Evolutionary conservation across 2,113 vertebrate species (phyloP).

Genomic region (Crypturellus undulatus): DNA sequence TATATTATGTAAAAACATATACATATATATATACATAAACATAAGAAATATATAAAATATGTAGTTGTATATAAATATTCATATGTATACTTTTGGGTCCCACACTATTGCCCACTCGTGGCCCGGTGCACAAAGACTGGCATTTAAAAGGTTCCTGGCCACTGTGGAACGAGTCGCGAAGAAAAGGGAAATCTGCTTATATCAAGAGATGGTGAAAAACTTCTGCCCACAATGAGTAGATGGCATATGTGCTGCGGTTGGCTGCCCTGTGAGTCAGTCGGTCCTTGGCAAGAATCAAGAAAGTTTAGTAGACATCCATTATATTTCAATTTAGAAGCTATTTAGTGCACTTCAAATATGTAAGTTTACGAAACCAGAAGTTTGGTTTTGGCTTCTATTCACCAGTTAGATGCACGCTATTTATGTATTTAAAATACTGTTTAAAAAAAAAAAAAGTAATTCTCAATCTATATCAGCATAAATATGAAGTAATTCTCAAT

Average conservation of each 20-base stretch:
- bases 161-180: not conserved
- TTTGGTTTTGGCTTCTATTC: slow-evolving; percentile 33
- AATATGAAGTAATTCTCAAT: slow-evolving; percentile 38
- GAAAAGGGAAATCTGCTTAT: not conserved
- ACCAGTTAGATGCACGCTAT: slow-evolving; percentile 1
- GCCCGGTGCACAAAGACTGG: not conserved
- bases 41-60: not conserved
- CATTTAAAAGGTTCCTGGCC: not conserved
- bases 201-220: not conserved
- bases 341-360: slow-evolving; percentile 44
- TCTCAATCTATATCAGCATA: not conserved
- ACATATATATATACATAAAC: accelerated
- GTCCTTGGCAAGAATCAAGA: not conserved
- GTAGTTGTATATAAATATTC: not conserved
- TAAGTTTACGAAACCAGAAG: slow-evolving; percentile 33
- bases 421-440: not conserved
- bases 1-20: not conserved
- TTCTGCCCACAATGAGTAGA: not conserved
- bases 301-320: not conserved
- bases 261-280: not conserved
- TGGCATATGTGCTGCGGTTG: not conserved
- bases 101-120: not conserved
- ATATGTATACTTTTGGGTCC: not conserved
- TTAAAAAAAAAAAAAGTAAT: not conserved
- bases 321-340: slow-evolving; percentile 45